A percentile compares a stretch with the other conserved stretches of the same genome.
phyloP scores from a whole-genome alignment of 1,140 invertebrate species.

The Cherax destructor region DNA sequence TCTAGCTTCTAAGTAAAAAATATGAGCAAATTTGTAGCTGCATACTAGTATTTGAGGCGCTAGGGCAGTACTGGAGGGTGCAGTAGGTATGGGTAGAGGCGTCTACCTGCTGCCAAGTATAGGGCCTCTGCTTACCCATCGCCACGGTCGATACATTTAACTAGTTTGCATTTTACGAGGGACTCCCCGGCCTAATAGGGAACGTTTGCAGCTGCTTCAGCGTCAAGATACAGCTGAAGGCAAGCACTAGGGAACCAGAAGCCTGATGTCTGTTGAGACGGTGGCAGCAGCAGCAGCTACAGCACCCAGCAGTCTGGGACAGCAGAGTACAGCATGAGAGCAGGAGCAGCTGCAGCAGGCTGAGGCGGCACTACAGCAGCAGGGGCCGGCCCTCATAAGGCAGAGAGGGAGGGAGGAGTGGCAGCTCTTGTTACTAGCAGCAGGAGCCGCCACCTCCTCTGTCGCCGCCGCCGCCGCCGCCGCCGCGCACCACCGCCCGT shows the following conservation, averaged over 20 bases:
- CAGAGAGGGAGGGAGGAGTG: conserved; percentile 20
- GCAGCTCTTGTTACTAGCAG: conserved; percentile 48
- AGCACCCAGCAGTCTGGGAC: background rate
- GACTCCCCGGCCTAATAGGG: conserved; percentile 44
- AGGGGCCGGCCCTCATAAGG: conserved; percentile 47
- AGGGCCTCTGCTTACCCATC: conserved; percentile 19
- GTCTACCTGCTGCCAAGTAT: background rate
- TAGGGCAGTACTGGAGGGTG: background rate
- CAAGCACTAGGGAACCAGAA: background rate
- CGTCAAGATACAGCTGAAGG: conserved; percentile 14
- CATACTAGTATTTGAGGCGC: background rate
- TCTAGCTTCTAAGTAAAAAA: conserved; percentile 10
- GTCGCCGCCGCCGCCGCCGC: background rate
- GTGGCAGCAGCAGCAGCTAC: background rate
- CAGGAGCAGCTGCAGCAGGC: conserved; percentile 9
- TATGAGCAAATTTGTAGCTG: background rate
- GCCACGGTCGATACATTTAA: conserved; percentile 51
- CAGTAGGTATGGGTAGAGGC: no score
- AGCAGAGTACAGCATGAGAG: background rate
- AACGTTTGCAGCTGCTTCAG: conserved; percentile 8
- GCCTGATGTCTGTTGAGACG: background rate
- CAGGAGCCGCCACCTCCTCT: conserved; percentile 1
- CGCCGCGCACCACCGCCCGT: conserved; percentile 10
- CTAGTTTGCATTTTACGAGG: conserved; percentile 47
- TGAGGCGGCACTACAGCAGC: conserved; percentile 4